Evolutionary conservation across 1,140 invertebrate species (phyloP).

Genomic region (Maniola jurtina): DNA sequence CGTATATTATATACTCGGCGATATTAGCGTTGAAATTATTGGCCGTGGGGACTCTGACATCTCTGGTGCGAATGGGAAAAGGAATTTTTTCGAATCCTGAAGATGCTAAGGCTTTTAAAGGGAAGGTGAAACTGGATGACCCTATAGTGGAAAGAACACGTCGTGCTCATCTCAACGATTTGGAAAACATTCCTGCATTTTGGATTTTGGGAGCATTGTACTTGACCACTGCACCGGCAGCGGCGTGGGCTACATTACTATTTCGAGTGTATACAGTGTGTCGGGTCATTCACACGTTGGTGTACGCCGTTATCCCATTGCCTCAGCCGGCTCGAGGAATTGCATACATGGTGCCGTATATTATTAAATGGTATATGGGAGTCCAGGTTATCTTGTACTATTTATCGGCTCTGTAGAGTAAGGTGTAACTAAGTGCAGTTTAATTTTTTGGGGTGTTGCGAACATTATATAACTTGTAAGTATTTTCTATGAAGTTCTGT

Average conservation of each 20-base stretch:
- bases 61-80: slow-evolving; percentile 62
- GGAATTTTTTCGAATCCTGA: slow-evolving; percentile 58
- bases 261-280: slow-evolving; percentile 81
- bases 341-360: slow-evolving; percentile 43
- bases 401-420: slow-evolving; percentile 45
- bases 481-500: not conserved
- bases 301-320: slow-evolving; percentile 78
- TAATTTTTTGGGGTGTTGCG: not conserved
- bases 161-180: slow-evolving; percentile 86
- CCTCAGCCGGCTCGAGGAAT: slow-evolving; percentile 55
- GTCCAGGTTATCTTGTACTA: slow-evolving; percentile 51
- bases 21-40: slow-evolving; percentile 80
- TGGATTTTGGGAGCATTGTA: slow-evolving; percentile 82
- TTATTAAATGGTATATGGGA: slow-evolving; percentile 60
- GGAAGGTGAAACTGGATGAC: slow-evolving; percentile 76
- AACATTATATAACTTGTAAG: not conserved
- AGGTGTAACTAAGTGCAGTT: not conserved
- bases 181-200: slow-evolving; percentile 87
- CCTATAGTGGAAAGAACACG: slow-evolving; percentile 77
- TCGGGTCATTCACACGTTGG: slow-evolving; percentile 83
- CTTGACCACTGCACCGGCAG: slow-evolving; percentile 80
- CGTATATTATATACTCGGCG: slow-evolving; percentile 76
- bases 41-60: slow-evolving; percentile 73
- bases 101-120: slow-evolving; percentile 50
- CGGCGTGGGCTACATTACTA: slow-evolving; percentile 75